Evolutionary conservation across 1,140 invertebrate species (phyloP), one percentile per base, ranked within the genome.

Genomic region (Brachionus plicatilis): DNA sequence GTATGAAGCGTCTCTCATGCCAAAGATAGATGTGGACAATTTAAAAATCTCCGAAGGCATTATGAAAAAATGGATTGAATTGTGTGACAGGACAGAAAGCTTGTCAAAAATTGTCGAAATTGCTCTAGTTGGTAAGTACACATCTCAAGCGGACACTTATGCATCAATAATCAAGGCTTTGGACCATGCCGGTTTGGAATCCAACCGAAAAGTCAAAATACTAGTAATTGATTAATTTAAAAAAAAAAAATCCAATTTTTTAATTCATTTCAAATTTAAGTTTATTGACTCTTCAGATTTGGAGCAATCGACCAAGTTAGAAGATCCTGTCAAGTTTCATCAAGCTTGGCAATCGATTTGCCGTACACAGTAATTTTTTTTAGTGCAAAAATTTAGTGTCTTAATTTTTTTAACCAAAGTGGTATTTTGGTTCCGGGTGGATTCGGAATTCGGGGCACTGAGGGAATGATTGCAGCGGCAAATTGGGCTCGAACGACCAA

Each of bases 61-160:
- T 1, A 86, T 88, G 68, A 85, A 47, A 9, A 82, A 85, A 20
- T 85, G 86, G 41, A 80, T 88, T 12, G 65, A 88, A 47, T 80
- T 88, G 5, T 24, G 33, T 24, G 75, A 84, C 41, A 43, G 93
- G 9, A 92, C 94, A n/a, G 94, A 96, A 85, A 93, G 93, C 86
- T 88, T 95, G 2, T 91, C 93, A 12, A 93, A 94, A 86, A 93
- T 93, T 87, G 94, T 98, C 0, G 94, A 92, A 53, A 99, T 99
- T 85, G 94, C 94, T 20, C 90, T 99, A 14, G 98, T 99, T n/a
- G 98, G 98, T 8, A 99, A 99, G 91, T 99, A 99, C 87, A 98
- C 96, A 0, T 94, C 95, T 88, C 90, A 99, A 14, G 93, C 95
- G 88, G 98, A 99, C 90, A 93, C 96, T 0, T 99, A 99, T 88